Conservation (phyloP, 23 tunicate species). For the Diplosoma virens region DNA sequence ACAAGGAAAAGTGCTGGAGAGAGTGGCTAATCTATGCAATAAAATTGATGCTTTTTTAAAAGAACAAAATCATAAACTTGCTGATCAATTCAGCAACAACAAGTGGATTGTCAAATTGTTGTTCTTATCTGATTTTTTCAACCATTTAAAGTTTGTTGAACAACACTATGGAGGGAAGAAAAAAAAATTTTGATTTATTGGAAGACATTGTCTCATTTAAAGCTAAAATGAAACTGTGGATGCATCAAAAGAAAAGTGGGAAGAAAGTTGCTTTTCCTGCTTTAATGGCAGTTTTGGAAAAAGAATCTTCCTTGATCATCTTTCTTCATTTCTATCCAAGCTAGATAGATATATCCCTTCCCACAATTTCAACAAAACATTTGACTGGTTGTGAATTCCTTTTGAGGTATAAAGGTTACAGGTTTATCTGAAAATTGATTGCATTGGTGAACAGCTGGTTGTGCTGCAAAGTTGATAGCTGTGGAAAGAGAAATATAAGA, state of each 20-base stretch:
- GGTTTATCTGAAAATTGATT: constrained; percentile 30
- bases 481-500: constrained; percentile 32
- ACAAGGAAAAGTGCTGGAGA: too few relatives aligned
- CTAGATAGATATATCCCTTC: constrained; percentile 41
- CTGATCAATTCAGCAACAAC: too few relatives aligned
- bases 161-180: constrained; percentile 27
- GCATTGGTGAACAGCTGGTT: constrained; percentile 30
- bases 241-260: constrained; percentile 33
- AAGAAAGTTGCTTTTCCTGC: constrained; percentile 32
- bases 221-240: constrained; percentile 38
- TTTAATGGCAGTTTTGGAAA: constrained; percentile 5
- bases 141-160: too few relatives aligned
- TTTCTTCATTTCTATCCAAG: constrained; percentile 27
- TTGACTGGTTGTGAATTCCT: constrained; percentile 33
- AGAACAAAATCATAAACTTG: too few relatives aligned
- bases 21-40: too few relatives aligned
- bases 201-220: constrained; percentile 27
- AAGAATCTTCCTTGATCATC: constrained; percentile 38
- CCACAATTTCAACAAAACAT: constrained; percentile 28
- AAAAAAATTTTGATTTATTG: constrained; percentile 24
- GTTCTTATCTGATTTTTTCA: too few relatives aligned
- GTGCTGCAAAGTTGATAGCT: constrained; percentile 41
- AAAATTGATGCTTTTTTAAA: too few relatives aligned
- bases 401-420: constrained; percentile 25
- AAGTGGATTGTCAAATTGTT: too few relatives aligned